Conservation (phyloP, 2,113 vertebrate genomes). For the Oriolus oriolus region DNA sequence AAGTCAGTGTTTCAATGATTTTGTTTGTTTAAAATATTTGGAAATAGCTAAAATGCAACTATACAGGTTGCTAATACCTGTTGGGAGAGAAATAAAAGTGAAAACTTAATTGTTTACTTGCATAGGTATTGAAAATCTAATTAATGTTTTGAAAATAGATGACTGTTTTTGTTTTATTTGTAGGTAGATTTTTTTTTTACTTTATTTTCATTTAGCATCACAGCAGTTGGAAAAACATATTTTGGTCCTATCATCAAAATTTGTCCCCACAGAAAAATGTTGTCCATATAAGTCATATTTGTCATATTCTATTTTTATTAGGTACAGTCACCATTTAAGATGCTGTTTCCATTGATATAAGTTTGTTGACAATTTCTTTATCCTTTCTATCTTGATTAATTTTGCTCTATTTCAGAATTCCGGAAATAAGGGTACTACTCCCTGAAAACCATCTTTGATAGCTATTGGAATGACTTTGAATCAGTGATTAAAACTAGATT, state of each 20-base stretch:
- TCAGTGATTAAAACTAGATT: not conserved
- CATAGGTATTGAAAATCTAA: not conserved
- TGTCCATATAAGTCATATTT: not conserved
- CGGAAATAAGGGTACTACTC: not conserved
- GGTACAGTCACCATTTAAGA: not conserved
- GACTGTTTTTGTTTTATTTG: not conserved
- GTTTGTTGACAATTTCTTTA: not conserved
- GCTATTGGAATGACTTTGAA: not conserved
- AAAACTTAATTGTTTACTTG: not conserved
- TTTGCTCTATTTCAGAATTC: not conserved
- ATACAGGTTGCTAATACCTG: not conserved
- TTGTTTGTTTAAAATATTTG: not conserved
- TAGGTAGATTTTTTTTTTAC: not conserved
- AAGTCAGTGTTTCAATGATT: not conserved
- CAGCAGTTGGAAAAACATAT: not conserved
- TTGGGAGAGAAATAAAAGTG: not conserved
- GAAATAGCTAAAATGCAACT: not conserved
- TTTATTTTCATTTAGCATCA: not conserved
- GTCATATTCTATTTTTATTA: not conserved
- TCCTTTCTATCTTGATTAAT: not conserved
- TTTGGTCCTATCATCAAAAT: not conserved
- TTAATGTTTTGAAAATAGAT: not conserved
- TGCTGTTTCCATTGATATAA: not conserved
- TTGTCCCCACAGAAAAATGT: not conserved
- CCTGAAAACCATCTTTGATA: not conserved